A percentile compares a stretch with the other conserved stretches of the same genome.
These are phyloP conservation scores for Cephonodes hylas DNA, from an alignment of 2,888 invertebrate species.

Conservation along the genomic window DNA sequence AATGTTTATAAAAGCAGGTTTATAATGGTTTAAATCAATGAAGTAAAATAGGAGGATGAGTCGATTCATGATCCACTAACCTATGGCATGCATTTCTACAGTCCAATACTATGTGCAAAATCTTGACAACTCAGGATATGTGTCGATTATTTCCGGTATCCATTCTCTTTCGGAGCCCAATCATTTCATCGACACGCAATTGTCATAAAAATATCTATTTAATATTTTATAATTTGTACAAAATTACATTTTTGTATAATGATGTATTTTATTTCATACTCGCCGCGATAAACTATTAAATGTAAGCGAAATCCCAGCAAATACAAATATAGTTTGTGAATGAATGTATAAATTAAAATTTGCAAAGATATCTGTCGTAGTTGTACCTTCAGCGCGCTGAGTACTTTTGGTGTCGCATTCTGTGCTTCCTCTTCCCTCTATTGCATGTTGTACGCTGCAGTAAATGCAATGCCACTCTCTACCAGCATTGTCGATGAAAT, in stretches of 20 bases:
- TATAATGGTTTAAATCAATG: too few species aligned
- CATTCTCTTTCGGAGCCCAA: too few species aligned
- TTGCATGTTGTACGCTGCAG: background rate
- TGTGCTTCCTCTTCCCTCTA: background rate
- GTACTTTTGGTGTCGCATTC: background rate
- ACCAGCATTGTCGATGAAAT: background rate
- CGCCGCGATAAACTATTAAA: background rate
- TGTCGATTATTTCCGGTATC: too few species aligned
- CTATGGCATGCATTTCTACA: too few species aligned
- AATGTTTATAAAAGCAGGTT: too few species aligned
- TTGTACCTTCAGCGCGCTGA: background rate
- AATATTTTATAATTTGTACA: background rate
- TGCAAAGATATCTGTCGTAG: background rate
- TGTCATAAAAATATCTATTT: too few species aligned
- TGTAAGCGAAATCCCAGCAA: background rate
- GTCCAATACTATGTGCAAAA: too few species aligned
- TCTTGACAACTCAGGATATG: too few species aligned
- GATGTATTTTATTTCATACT: background rate
- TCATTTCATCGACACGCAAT: too few species aligned
- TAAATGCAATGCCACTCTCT: background rate
- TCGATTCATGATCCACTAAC: too few species aligned
- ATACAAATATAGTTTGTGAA: conserved; percentile 2
- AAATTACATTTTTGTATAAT: background rate
- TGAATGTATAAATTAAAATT: background rate
- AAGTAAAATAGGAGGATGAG: too few species aligned